Conservation (phyloP, 2,888 invertebrate genomes). For the Steinernema scapterisci region DNA sequence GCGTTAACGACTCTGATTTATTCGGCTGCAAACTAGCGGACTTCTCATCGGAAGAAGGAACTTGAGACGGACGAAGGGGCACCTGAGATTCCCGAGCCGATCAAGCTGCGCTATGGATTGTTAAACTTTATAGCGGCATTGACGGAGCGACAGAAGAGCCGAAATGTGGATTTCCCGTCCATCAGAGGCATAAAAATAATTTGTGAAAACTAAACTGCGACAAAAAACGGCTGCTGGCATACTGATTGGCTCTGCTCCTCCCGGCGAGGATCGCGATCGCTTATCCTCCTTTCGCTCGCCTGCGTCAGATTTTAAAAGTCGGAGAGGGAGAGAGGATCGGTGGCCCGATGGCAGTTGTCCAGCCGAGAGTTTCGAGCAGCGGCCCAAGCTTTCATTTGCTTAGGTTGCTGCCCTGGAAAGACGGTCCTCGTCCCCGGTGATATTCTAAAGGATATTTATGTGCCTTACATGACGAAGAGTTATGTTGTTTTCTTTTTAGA, state of each 20-base stretch:
- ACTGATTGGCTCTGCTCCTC: slow-evolving; percentile 21
- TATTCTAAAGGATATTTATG: neutral
- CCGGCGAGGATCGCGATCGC: slow-evolving; percentile 15
- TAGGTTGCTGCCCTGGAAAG: neutral
- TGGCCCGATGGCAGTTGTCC: slow-evolving; percentile 16
- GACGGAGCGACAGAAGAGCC: neutral
- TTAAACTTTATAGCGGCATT: slow-evolving; percentile 1
- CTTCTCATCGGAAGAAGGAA: neutral
- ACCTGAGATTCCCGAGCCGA: slow-evolving; percentile 21
- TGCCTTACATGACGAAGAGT: neutral
- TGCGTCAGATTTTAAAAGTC: slow-evolving; percentile 26
- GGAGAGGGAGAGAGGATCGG: slow-evolving; percentile 7
- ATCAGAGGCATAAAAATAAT: slow-evolving; percentile 13
- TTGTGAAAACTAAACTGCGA: slow-evolving; percentile 1
- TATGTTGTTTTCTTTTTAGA: neutral
- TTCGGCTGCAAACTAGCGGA: neutral
- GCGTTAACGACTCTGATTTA: slow-evolving; percentile 21
- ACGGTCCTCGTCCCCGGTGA: neutral
- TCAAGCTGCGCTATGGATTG: slow-evolving; percentile 15
- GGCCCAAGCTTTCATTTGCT: neutral
- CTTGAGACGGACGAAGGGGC: neutral
- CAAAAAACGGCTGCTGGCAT: slow-evolving; percentile 27
- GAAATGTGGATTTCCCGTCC: neutral
- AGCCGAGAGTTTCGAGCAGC: neutral
- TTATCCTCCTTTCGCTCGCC: neutral